Evolutionary conservation across 2,797 vertebrate genomes (phyloP).

Genomic region (Tarsius wallacei): DNA sequence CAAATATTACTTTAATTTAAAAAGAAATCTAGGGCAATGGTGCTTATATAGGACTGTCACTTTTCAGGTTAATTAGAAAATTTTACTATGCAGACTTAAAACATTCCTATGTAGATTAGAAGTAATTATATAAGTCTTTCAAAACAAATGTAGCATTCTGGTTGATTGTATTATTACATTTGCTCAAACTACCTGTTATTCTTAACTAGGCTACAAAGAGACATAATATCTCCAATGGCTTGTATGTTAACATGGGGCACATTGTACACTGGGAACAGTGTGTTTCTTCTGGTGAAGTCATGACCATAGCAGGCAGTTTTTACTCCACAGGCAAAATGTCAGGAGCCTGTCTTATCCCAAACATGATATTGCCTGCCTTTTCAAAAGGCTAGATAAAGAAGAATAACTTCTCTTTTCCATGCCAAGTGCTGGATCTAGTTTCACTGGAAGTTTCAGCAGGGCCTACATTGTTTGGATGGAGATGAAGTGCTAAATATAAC

Average conservation of each 20-base stretch:
- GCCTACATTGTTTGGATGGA: not conserved
- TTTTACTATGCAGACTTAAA: not conserved
- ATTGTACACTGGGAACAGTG: not conserved
- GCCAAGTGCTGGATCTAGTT: not conserved
- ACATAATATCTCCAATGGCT: not conserved
- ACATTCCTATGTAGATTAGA: not conserved
- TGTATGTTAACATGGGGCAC: not conserved
- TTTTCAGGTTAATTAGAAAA: not conserved
- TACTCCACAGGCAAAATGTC: not conserved
- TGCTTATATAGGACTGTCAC: not conserved
- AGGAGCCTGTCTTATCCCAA: not conserved
- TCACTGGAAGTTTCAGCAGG: not conserved
- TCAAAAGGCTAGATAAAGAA: not conserved
- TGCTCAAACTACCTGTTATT: not conserved
- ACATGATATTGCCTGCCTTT: not conserved
- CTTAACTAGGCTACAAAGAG: not conserved
- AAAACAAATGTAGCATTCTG: not conserved
- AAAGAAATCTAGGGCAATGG: not conserved
- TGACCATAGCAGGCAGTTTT: not conserved
- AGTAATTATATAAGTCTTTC: constrained; percentile 1
- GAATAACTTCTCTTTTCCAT: not conserved
- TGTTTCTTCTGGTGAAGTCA: not conserved
- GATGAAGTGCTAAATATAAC: constrained; percentile 28
- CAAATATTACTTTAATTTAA: not conserved
- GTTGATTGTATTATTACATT: not conserved